Base-by-base conservation (phyloP, 2,113 vertebrate species). In the Mola mola region DNA sequence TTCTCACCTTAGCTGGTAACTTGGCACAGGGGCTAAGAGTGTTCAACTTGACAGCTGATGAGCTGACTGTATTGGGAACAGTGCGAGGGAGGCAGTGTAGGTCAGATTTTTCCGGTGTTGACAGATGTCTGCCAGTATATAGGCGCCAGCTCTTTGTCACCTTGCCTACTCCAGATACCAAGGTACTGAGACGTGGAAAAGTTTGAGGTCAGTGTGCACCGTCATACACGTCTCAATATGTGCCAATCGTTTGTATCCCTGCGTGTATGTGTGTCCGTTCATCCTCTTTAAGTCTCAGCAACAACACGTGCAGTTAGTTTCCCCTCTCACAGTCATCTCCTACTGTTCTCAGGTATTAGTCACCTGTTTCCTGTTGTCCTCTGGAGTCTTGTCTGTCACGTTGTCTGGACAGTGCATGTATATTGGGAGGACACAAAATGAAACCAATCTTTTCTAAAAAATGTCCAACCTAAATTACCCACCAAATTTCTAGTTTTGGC, bases 71-170 rank as follows among this genome's bases (percentile, higher is more conserved):
- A 19, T 62, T 17, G 56, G 58, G 51, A 72, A 58, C 67, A 58
- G 64, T 9, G 49, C 6, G 8, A 46, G 67, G 50, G 59, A 64
- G 43, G 37, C 22, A 37, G 46, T 40, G 38, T 4, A 70, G 83
- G 72, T 84, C 85, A 81, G 55, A 19, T 64, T 81, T 81, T 88
- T 85, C 83, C 79, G 1, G 61, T 56, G 69, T 22, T 81, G 76
- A 81, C 78, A 81, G 66, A 75, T 63, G 49, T 50, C 24, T 20
- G 62, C 40, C 25, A 42, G 65, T 29, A 49, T 78, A 63, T 60
- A 75, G 75, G 68, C 71, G 53, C 71, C 49, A 19, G 28, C 0
- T 19, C 48, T 70, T 61, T 73, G 67, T 79, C 66, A 42, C 66
- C 60, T 36, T 29, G 68, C 59, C 37, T 42, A 24, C 53, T 63